Conservation (phyloP, 2,888 invertebrate genomes). For the Chouioia cunea region DNA sequence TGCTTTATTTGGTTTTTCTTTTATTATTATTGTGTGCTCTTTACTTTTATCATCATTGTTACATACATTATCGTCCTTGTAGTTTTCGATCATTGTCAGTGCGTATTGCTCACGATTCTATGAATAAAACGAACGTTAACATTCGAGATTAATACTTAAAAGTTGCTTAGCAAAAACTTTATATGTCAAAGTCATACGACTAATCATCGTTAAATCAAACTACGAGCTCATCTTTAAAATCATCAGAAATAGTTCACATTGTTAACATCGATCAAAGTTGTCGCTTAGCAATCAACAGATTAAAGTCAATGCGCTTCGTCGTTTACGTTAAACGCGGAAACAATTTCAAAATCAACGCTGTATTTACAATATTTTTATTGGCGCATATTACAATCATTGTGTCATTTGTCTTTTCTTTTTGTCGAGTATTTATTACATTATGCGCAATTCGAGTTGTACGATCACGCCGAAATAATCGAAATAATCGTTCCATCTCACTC, state of each 20-base stretch:
- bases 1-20: constrained; percentile 4
- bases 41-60: neutral
- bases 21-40: constrained; percentile 1
- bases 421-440: too few species aligned
- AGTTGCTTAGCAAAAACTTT: too few species aligned
- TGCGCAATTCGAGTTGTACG: neutral
- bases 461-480: constrained; percentile 15
- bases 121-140: too few species aligned
- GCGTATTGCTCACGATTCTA: constrained; percentile 18
- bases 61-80: too few species aligned
- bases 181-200: too few species aligned
- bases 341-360: too few species aligned
- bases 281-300: constrained; percentile 4
- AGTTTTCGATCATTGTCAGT: constrained; percentile 5
- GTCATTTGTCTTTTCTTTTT: too few species aligned
- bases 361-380: neutral
- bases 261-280: constrained; percentile 12
- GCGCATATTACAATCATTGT: neutral
- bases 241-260: neutral
- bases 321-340: constrained; percentile 19
- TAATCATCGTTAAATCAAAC: too few species aligned
- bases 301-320: too few species aligned
- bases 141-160: too few species aligned
- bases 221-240: too few species aligned
- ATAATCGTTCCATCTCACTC: constrained; percentile 1